phyloP scores from a whole-genome alignment of 1,140 invertebrate genomes.

The Cylas formicarius region DNA sequence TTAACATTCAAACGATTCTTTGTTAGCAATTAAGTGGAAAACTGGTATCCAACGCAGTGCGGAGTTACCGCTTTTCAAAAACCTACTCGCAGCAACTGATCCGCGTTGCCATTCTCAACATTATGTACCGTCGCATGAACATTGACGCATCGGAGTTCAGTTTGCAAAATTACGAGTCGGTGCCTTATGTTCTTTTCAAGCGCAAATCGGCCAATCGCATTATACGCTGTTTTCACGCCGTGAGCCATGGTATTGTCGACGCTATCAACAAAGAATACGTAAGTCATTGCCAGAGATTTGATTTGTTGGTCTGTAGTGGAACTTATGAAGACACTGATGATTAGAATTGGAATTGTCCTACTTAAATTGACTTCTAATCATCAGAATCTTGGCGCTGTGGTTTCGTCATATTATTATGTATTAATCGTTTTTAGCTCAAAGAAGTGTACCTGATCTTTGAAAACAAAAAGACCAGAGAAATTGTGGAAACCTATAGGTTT shows the following conservation, averaged over 20 bases:
- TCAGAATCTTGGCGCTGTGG: neutral
- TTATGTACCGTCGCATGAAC: slow-evolving; percentile 6
- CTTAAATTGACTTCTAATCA: neutral
- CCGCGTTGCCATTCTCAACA: slow-evolving; percentile 8
- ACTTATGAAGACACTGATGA: too few relatives aligned
- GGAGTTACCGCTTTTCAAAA: slow-evolving; percentile 10
- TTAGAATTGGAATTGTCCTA: too few relatives aligned
- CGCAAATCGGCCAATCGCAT: slow-evolving; percentile 9
- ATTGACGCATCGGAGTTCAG: slow-evolving; percentile 12
- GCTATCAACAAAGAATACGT: slow-evolving; percentile 18
- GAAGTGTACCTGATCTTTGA: slow-evolving; percentile 8
- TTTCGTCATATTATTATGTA: neutral
- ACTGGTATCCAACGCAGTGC: slow-evolving; percentile 10
- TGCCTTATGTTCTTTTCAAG: slow-evolving; percentile 7
- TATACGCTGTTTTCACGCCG: slow-evolving; percentile 7
- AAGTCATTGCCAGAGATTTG: neutral
- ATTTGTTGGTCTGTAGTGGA: neutral
- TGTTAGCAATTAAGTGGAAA: too few relatives aligned
- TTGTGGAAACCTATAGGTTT: slow-evolving; percentile 11
- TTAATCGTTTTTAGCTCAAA: slow-evolving; percentile 7
- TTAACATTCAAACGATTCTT: too few relatives aligned
- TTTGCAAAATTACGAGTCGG: neutral
- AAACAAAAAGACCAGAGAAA: slow-evolving; percentile 1
- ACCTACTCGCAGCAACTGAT: slow-evolving; percentile 10
- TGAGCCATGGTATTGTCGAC: slow-evolving; percentile 8